phyloP scores from a whole-genome alignment of 2,113 vertebrate species.

The Limanda limanda region DNA sequence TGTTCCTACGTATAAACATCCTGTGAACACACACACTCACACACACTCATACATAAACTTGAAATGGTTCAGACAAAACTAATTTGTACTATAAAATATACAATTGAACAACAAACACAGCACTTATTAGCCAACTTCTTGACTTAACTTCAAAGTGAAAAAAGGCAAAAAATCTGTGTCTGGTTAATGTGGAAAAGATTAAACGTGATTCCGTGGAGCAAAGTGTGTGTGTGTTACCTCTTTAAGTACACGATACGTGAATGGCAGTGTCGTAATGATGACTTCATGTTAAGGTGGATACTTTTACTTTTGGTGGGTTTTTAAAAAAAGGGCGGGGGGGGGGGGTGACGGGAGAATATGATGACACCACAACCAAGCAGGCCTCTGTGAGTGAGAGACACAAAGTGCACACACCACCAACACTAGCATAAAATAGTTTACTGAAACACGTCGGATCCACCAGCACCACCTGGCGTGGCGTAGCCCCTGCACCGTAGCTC shows the following conservation, averaged over 20 bases:
- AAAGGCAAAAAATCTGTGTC: conserved; percentile 44
- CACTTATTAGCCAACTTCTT: conserved; percentile 37
- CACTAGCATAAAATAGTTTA: conserved; percentile 77
- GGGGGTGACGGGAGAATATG: conserved; percentile 45
- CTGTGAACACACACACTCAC: conserved; percentile 14
- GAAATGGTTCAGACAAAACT: conserved; percentile 59
- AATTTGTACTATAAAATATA: conserved; percentile 50
- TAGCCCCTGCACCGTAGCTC: conserved; percentile 67
- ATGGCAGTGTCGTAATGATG: conserved; percentile 61
- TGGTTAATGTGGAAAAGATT: conserved; percentile 37
- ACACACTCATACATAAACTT: conserved; percentile 33
- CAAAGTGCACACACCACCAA: conserved; percentile 79
- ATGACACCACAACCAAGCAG: conserved; percentile 77
- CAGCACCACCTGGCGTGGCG: conserved; percentile 53
- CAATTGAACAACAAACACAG: conserved; percentile 50
- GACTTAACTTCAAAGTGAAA: conserved; percentile 40
- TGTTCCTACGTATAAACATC: conserved; percentile 48
- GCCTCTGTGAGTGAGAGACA: conserved; percentile 74
- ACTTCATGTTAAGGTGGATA: conserved; percentile 44
- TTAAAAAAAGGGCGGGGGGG: conserved; percentile 17
- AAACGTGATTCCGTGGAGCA: conserved; percentile 23
- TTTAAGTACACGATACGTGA: conserved; percentile 58
- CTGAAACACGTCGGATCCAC: conserved; percentile 67
- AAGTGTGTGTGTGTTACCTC: conserved; percentile 27
- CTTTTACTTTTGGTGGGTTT: conserved; percentile 46